These are phyloP conservation scores for Trachelus iudaicus DNA, from an alignment of 2,888 invertebrate species.

Conservation along the genomic window DNA sequence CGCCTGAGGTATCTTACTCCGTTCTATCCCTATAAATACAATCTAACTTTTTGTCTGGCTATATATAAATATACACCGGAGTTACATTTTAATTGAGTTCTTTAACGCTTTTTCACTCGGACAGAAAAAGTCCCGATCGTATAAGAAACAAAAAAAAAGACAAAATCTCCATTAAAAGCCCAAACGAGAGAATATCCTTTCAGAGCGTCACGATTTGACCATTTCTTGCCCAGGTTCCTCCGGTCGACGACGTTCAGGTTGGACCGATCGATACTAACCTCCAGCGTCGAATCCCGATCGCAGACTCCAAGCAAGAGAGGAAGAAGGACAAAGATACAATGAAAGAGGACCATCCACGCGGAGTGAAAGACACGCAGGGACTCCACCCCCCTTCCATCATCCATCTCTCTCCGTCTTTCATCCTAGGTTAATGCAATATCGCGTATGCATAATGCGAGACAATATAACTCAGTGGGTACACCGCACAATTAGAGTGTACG, in stretches of 20 bases:
- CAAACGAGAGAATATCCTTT: background rate
- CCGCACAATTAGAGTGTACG: constrained; percentile 48
- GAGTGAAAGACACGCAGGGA: background rate
- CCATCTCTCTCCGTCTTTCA: background rate
- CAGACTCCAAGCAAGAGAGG: background rate
- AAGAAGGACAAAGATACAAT: background rate
- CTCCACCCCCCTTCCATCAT: background rate
- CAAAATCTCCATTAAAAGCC: background rate
- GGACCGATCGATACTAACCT: background rate
- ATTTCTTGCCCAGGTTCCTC: background rate
- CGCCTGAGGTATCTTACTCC: background rate
- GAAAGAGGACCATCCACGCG: background rate
- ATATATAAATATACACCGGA: background rate
- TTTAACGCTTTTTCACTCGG: background rate
- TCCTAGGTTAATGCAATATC: constrained; percentile 25
- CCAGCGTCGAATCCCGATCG: background rate
- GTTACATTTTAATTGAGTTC: background rate
- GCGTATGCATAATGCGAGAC: constrained; percentile 43
- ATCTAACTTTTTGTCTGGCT: background rate
- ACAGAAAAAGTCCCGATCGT: too few relatives aligned
- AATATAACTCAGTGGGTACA: constrained; percentile 46
- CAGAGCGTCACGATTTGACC: background rate
- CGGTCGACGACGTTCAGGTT: background rate
- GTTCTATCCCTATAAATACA: background rate
- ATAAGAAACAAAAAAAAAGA: background rate